These are phyloP conservation scores for Leucopternis melanops DNA, from an alignment of 2,113 vertebrate species.

Conservation along the genomic window DNA sequence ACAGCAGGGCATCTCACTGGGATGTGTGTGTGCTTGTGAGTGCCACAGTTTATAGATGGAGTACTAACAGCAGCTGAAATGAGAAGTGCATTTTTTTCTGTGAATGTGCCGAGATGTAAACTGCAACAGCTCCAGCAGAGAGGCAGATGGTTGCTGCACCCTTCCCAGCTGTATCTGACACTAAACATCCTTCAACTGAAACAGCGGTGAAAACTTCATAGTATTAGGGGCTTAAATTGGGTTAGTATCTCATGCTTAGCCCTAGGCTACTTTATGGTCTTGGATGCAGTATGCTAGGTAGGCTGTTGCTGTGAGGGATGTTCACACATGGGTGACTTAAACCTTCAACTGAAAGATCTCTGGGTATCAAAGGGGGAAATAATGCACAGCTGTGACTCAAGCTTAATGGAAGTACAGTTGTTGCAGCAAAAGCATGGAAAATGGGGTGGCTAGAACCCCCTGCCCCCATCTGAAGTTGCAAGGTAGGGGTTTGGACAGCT, in stretches of 20 bases:
- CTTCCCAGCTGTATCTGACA: not conserved
- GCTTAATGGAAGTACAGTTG: not conserved
- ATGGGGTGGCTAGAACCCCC: accelerated
- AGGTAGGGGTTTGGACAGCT: not conserved
- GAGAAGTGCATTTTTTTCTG: not conserved
- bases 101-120: not conserved
- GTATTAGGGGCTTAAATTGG: not conserved
- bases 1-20: not conserved
- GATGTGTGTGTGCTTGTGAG: not conserved
- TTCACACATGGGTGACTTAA: accelerated
- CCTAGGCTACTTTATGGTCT: not conserved
- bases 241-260: not conserved
- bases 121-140: not conserved
- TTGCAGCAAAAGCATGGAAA: not conserved
- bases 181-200: not conserved
- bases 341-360: not conserved
- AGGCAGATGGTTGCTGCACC: not conserved
- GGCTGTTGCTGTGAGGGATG: not conserved
- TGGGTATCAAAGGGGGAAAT: accelerated
- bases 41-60: not conserved
- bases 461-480: not conserved
- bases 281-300: not conserved
- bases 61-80: not conserved
- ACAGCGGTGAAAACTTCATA: not conserved
- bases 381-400: not conserved